Conservation (phyloP, 2,797 vertebrate genomes). For the Lophotriccus pileatus region DNA sequence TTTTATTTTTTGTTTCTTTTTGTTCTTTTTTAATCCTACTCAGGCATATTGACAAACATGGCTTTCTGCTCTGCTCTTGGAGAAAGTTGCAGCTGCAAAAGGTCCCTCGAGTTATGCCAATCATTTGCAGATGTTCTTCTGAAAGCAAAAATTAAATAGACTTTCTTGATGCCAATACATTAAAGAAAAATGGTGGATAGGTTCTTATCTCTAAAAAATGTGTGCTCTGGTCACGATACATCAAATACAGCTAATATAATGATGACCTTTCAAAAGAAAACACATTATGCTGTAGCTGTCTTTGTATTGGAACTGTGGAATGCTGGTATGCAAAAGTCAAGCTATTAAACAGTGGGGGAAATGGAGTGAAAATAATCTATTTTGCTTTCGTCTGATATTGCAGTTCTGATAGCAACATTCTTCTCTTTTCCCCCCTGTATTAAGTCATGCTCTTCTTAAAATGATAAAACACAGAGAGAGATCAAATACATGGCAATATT, state of each 20-base stretch:
- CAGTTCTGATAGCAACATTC: background rate
- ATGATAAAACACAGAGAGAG: background rate
- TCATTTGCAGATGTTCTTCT: conserved; percentile 39
- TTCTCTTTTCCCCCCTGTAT: background rate
- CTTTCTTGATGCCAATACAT: conserved; percentile 36
- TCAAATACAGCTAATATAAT: conserved; percentile 22
- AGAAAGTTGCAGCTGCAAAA: conserved; percentile 39
- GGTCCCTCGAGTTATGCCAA: conserved; percentile 20
- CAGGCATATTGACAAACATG: conserved; percentile 46
- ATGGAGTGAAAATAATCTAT: conserved; percentile 28
- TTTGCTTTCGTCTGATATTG: background rate
- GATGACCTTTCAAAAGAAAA: conserved; percentile 65
- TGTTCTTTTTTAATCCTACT: conserved; percentile 30
- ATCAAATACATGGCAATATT: background rate
- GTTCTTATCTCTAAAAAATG: conserved; percentile 29
- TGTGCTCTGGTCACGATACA: background rate
- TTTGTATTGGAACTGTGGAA: conserved; percentile 19
- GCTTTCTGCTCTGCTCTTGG: background rate
- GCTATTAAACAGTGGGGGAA: conserved; percentile 1
- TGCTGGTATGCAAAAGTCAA: background rate
- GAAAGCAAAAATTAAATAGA: conserved; percentile 13
- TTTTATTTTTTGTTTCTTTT: background rate
- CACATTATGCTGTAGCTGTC: conserved; percentile 11
- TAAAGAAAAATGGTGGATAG: conserved; percentile 7
- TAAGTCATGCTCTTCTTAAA: background rate